phyloP scores from a whole-genome alignment of 2,113 vertebrate genomes.

The Melanostigma gelatinosum region DNA sequence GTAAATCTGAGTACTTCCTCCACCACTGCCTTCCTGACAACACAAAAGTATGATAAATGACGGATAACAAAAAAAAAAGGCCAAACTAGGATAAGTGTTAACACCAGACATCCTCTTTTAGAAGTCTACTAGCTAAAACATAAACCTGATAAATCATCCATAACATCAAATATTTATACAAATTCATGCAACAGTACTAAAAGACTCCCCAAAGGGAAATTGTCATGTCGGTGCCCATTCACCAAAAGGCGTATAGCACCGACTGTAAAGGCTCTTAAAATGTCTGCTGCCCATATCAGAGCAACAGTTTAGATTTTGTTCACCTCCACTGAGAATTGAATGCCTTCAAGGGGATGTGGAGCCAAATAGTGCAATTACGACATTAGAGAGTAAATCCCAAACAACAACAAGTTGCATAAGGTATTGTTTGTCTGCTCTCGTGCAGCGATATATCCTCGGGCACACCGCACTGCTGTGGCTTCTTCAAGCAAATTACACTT shows the following conservation, averaged over 20 bases:
- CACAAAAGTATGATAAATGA: background rate
- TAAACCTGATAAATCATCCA: constrained; percentile 52
- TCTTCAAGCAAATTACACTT: constrained; percentile 45
- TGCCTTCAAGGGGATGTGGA: constrained; percentile 17
- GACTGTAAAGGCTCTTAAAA: constrained; percentile 19
- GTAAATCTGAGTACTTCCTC: background rate
- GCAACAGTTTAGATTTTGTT: constrained; percentile 39
- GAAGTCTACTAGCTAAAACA: constrained; percentile 26
- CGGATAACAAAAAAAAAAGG: constrained; percentile 4
- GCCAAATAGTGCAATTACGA: constrained; percentile 43
- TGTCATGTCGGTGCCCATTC: constrained; percentile 39
- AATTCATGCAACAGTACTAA: constrained; percentile 34
- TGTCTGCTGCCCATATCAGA: background rate
- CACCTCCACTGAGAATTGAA: constrained; percentile 44
- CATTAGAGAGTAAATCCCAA: constrained; percentile 48
- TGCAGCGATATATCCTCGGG: constrained; percentile 10
- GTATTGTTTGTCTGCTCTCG: constrained; percentile 20
- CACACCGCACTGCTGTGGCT: constrained; percentile 31
- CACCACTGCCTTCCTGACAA: background rate
- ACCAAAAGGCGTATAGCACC: constrained; percentile 17
- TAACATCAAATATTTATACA: constrained; percentile 60
- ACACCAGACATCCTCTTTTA: constrained; percentile 21
- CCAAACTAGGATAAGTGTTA: background rate
- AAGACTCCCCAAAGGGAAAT: constrained; percentile 37
- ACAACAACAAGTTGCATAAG: constrained; percentile 53